Evolutionary conservation across 2,113 vertebrate genomes (phyloP).

Genomic region (Pantherophis guttatus): DNA sequence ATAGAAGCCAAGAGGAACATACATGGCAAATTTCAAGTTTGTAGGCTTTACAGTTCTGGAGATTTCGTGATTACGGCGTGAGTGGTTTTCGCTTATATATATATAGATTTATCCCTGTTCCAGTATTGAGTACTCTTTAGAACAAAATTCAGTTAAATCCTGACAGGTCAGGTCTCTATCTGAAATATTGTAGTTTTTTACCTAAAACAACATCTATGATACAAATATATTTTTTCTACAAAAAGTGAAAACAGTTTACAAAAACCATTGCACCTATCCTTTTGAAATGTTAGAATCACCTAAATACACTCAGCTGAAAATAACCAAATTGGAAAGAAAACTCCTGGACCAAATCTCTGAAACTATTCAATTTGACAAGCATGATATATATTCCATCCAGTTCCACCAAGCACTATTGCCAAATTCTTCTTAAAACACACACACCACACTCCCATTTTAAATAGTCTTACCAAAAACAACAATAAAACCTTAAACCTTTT

Average conservation of each 20-base stretch:
- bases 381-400: not conserved
- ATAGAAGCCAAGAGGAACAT: no score
- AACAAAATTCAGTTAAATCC: not conserved
- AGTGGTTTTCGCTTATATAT: no score
- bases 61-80: no score
- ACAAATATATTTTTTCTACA: not conserved
- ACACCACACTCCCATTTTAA: not conserved
- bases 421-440: not conserved
- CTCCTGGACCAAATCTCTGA: not conserved
- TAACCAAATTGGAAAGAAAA: not conserved
- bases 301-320: not conserved
- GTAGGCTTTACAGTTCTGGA: no score
- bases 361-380: not conserved
- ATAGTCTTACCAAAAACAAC: not conserved
- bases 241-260: not conserved
- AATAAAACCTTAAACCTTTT: not conserved
- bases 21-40: no score
- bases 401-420: not conserved
- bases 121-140: not conserved
- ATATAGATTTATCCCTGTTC: not conserved
- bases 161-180: not conserved
- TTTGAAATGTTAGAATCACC: not conserved
- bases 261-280: not conserved
- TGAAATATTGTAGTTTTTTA: not conserved
- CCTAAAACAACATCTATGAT: not conserved